A percentile compares a stretch with the other conserved stretches of the same genome.
Conservation (phyloP, 2,888 invertebrate species). For the Papilio protenor region DNA sequence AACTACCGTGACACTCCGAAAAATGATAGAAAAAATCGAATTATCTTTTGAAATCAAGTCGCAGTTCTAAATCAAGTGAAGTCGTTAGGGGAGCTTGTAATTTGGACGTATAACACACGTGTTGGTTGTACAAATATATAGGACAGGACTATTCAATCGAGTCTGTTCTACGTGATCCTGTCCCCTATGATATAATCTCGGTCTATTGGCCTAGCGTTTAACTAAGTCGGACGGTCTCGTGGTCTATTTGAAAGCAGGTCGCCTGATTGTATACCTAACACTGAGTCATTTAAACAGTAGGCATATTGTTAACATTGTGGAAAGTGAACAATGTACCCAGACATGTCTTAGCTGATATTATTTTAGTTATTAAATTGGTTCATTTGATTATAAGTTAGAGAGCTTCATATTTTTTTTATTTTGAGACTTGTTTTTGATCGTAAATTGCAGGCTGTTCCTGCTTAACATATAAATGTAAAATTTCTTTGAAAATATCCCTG, state of each 20-base stretch:
- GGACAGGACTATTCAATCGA: not conserved
- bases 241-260: constrained; percentile 20
- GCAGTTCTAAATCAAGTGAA: too few species aligned
- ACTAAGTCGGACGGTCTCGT: constrained; percentile 9
- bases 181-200: constrained; percentile 15
- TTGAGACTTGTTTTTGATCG: too few species aligned
- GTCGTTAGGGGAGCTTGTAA: too few species aligned
- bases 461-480: too few species aligned
- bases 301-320: not conserved
- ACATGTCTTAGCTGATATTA: not conserved
- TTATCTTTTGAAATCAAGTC: not conserved
- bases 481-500: too few species aligned
- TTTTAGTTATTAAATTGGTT: not conserved
- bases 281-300: not conserved
- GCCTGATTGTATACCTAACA: constrained; percentile 10
- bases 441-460: too few species aligned
- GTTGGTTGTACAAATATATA: not conserved
- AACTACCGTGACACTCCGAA: too few species aligned
- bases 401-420: too few species aligned
- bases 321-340: not conserved
- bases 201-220: constrained; percentile 16
- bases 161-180: not conserved
- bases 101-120: too few species aligned
- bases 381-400: not conserved
- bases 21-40: not conserved